Base-by-base conservation (phyloP, 53 echinoderm and acorn worm genomes). In the Luidia sarsii region DNA sequence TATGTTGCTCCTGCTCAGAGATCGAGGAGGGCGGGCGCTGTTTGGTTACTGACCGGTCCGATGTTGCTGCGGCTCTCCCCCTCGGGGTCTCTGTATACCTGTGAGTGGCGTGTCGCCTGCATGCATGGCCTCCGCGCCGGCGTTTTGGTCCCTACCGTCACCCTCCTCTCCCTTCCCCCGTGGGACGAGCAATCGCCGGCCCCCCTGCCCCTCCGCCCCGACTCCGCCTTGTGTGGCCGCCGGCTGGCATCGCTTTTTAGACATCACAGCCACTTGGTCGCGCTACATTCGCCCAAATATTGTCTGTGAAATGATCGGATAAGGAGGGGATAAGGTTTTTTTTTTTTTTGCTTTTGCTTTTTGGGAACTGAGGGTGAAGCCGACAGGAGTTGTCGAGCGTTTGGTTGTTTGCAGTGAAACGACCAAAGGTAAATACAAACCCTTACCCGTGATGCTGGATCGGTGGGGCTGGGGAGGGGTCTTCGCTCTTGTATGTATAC, bases 291-390 rank as follows among this genome's bases (percentile, higher is more conserved):
- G 36, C 72, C 72, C 6, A 72, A 72, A 72, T 72, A 72, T 72
- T 72, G 53, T 72, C 54, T 72, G 56, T 72, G 72, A 72, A 72
- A 54, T 72, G 56, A 72, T 72, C 56, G 72, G 72, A 72, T 72
- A 72, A 72, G 38, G 27, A 36, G 72, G 27, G 54, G 72, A 72
- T 72, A 72, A 72, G 72, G 56, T 54, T 39, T n/a, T n/a, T n/a
- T n/a, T n/a, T n/a, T n/a, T n/a, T n/a, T n/a, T n/a, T n/a, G n/a
- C n/a, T n/a, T n/a, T n/a, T n/a, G n/a, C n/a, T n/a, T n/a, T 55
- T 55, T 72, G 57, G 72, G 56, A 56, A 23, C 55, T 36, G 27
- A 24, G 11, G 11, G 6, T 30, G 15, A 33, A 70, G 72, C 72
- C 72, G 72, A 38, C 72, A 72, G 72, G 56, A 56, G 72, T 72